A percentile compares a stretch with the other conserved stretches of the same genome.
phyloP scores from a whole-genome alignment of 1,140 invertebrate species.

The Drosophila teissieri region DNA sequence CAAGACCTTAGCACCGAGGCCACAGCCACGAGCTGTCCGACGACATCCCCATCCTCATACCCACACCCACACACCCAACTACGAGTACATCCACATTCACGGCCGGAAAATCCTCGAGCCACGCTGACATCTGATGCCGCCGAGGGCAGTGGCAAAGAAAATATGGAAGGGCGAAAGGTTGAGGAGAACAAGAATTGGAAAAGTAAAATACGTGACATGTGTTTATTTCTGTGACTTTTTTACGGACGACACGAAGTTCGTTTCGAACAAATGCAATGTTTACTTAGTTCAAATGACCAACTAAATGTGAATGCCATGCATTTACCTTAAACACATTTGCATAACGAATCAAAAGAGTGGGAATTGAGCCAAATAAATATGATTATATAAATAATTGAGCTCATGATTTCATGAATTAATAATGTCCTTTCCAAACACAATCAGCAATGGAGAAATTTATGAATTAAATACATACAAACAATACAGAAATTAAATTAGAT shows the following conservation, averaged over 20 bases:
- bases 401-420: too few relatives aligned
- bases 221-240: constrained; percentile 5
- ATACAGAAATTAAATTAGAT: too few relatives aligned
- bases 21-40: constrained; percentile 35
- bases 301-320: not conserved
- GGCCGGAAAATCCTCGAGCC: constrained; percentile 32
- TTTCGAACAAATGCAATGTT: not conserved
- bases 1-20: constrained; percentile 33
- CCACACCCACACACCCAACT: too few relatives aligned
- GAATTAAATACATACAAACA: too few relatives aligned
- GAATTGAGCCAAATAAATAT: too few relatives aligned
- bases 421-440: too few relatives aligned
- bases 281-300: not conserved
- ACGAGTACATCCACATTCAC: constrained; percentile 1
- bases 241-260: not conserved
- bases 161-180: constrained; percentile 20
- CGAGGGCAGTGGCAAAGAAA: not conserved
- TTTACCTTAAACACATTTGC: not conserved
- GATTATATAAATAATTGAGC: too few relatives aligned
- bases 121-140: constrained; percentile 30
- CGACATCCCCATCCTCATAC: constrained; percentile 4
- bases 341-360: not conserved
- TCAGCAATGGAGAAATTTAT: too few relatives aligned
- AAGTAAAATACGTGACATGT: constrained; percentile 27
- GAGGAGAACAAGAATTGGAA: not conserved